phyloP scores from a whole-genome alignment of 2,797 vertebrate genomes.

The Austrolebias charrua region DNA sequence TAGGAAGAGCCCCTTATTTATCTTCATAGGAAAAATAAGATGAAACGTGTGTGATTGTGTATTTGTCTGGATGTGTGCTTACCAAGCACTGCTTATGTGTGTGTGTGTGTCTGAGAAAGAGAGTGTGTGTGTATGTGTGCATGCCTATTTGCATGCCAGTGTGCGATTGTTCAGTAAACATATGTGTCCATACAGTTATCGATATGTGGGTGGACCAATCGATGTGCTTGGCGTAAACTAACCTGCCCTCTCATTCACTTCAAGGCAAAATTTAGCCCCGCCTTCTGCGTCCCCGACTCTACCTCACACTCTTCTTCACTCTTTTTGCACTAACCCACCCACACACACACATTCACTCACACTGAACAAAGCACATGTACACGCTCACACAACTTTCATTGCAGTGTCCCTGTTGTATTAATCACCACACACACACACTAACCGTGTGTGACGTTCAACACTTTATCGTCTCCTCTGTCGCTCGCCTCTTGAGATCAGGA shows the following conservation, averaged over 20 bases:
- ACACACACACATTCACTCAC: slow-evolving; percentile 21
- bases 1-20: slow-evolving; percentile 80
- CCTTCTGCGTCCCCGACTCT: slow-evolving; percentile 78
- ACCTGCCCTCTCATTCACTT: slow-evolving; percentile 83
- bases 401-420: slow-evolving; percentile 74
- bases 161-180: slow-evolving; percentile 67
- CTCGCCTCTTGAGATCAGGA: slow-evolving; percentile 58
- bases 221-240: slow-evolving; percentile 78
- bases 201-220: slow-evolving; percentile 74
- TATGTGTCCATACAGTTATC: slow-evolving; percentile 74
- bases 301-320: slow-evolving; percentile 76
- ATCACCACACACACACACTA: slow-evolving; percentile 65
- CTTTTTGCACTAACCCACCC: slow-evolving; percentile 69
- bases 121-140: slow-evolving; percentile 55
- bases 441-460: slow-evolving; percentile 64
- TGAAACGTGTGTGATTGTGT: slow-evolving; percentile 73
- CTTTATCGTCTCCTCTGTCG: slow-evolving; percentile 60
- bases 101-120: slow-evolving; percentile 60
- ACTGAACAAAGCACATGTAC: slow-evolving; percentile 33
- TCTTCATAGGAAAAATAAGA: slow-evolving; percentile 81
- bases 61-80: slow-evolving; percentile 73
- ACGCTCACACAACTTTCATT: slow-evolving; percentile 70
- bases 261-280: slow-evolving; percentile 79
- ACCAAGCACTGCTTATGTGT: slow-evolving; percentile 72
- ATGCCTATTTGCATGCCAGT: slow-evolving; percentile 75